These are phyloP conservation scores for Megalonaias nervosa DNA, from an alignment of 1,140 invertebrate genomes.

Conservation along the genomic window DNA sequence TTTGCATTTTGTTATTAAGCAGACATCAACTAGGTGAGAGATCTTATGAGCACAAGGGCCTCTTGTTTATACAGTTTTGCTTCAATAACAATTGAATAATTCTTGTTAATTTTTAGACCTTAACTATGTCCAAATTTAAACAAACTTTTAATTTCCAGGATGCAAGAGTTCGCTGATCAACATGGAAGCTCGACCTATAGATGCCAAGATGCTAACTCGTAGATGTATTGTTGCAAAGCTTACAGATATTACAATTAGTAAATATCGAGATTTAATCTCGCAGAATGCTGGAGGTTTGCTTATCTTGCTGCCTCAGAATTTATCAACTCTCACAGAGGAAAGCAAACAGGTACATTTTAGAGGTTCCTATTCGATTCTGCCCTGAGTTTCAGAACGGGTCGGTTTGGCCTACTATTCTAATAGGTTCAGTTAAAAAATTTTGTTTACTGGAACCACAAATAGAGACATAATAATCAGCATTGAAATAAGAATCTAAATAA, in stretches of 20 bases:
- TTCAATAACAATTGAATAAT: no score
- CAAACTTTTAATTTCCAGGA: slow-evolving; percentile 74
- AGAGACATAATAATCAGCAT: background rate
- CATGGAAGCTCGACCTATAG: slow-evolving; percentile 89
- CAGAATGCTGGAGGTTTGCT: slow-evolving; percentile 88
- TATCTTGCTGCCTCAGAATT: slow-evolving; percentile 84
- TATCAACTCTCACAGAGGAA: slow-evolving; percentile 77
- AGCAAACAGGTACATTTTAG: slow-evolving; percentile 80
- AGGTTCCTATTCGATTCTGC: background rate
- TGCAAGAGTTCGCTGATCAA: slow-evolving; percentile 86
- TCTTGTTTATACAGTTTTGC: no score
- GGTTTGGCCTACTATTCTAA: no score
- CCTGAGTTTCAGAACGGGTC: background rate
- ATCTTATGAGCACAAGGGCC: no score
- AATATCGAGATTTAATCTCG: slow-evolving; percentile 82
- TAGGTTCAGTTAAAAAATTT: no score
- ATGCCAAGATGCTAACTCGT: slow-evolving; percentile 87
- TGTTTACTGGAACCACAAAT: background rate
- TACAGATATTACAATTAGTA: slow-evolving; percentile 83
- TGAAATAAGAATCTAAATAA: background rate
- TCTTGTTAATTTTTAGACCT: no score
- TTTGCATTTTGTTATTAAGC: no score
- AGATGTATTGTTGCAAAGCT: slow-evolving; percentile 89
- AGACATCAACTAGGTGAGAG: no score
- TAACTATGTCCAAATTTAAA: no score